Base-by-base conservation (phyloP, 2,797 vertebrate genomes). In the Xerus rutilus region DNA sequence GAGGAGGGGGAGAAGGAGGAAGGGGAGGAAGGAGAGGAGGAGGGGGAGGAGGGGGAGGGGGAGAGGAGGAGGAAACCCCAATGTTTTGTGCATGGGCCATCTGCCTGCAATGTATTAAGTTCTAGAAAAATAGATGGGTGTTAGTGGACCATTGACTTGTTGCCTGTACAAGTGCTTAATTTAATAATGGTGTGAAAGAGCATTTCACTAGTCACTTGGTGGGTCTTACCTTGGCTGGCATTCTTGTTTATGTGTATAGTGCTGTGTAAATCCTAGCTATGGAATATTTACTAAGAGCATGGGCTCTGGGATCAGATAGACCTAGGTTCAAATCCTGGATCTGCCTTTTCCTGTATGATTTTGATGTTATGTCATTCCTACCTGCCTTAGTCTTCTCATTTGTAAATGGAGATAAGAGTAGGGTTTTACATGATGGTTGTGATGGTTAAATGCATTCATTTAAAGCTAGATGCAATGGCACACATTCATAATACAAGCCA, bases 351-450 rank as follows among this genome's bases (percentile, higher is more conserved):
- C 23, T 70, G 2, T 32, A 47, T 49, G 7, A 32, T 83, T 90
- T 86, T 59, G 25, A 73, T 86, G 76, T 91, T 74, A 30, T 67
- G 79, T 81, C 74, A 23, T 12, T 43, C 72, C n/a, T 32, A 0
- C n/a, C 23, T 23, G 30, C 64, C 54, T 85, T 25, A 20, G 21
- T 67, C 82, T 96, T 91, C 64, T 52, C 30, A 78, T 45, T 32
- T 84, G 17, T 78, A 43, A 84, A 49, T 67, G 47, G 47, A 23
- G n/a, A 59, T 85, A 47, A 73, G 2, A 43, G 30, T 45, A 32
- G 23, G 25, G 47, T 72, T 88, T 96, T 89, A 43, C 14, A 30
- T 39, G 43, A 74, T 81, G 74, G 13, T 43, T 45, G 32, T 65
- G 47, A 72, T 32, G 28, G 73, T 45, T 91, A 86, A 47, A 65